These are phyloP conservation scores for Nasonia oneida DNA, from an alignment of 2,888 invertebrate genomes.

Conservation along the genomic window DNA sequence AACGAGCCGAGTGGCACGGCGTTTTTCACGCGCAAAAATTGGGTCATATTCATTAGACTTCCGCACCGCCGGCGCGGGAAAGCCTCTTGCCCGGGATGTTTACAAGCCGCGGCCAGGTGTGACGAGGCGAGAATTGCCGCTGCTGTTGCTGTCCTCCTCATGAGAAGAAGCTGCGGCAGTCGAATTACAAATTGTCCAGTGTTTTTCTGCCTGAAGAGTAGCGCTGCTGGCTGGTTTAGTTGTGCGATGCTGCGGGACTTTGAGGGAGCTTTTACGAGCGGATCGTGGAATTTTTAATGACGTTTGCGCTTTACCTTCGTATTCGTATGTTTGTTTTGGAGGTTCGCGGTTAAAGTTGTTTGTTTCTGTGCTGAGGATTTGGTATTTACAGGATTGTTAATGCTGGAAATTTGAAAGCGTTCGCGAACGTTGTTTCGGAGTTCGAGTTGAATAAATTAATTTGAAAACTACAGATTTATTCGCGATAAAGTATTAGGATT, in stretches of 20 bases:
- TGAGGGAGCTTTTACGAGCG: conserved; percentile 17
- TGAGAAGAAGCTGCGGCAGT: conserved; percentile 57
- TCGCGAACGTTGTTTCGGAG: background rate
- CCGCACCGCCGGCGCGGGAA: conserved; percentile 25
- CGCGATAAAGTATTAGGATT: conserved; percentile 26
- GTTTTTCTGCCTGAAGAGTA: background rate
- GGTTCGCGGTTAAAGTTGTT: background rate
- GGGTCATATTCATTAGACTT: conserved; percentile 74
- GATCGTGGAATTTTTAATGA: conserved; percentile 38
- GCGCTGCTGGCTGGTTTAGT: background rate
- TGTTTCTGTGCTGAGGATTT: background rate
- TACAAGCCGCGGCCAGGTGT: conserved; percentile 6
- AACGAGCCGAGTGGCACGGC: conserved; percentile 50
- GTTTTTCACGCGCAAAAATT: conserved; percentile 69
- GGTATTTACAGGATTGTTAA: background rate
- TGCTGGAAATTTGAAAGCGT: background rate
- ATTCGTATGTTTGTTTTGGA: background rate
- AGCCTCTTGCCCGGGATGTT: conserved; percentile 22
- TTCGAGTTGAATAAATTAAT: background rate
- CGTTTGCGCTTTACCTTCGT: background rate
- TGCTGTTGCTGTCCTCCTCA: conserved; percentile 42
- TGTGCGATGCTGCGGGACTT: background rate
- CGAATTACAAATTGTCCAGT: conserved; percentile 48
- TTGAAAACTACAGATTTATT: background rate
- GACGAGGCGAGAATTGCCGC: conserved; percentile 54